These are phyloP conservation scores for Phalacrocorax brasilianus DNA, from an alignment of 2,113 vertebrate genomes.

Conservation along the genomic window DNA sequence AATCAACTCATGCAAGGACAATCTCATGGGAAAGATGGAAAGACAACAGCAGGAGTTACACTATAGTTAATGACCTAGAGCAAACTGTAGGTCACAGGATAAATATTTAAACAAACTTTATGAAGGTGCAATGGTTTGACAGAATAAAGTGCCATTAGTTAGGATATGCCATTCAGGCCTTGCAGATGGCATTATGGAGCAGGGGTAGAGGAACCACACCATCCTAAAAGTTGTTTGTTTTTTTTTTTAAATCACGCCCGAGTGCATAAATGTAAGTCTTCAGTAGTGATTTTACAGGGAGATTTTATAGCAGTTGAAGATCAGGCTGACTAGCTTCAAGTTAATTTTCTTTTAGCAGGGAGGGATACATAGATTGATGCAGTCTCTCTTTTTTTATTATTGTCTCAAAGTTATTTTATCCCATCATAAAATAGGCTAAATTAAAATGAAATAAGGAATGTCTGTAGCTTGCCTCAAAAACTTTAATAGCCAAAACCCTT, in stretches of 20 bases:
- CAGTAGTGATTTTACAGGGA: not conserved
- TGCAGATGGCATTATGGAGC: not conserved
- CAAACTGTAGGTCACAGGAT: not conserved
- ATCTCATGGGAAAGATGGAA: constrained; percentile 32
- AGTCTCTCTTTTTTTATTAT: not conserved
- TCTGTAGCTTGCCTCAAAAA: not conserved
- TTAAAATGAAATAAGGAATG: not conserved
- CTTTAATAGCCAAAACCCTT: not conserved
- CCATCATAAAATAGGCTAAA: not conserved
- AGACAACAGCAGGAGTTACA: not conserved
- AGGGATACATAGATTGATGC: not conserved
- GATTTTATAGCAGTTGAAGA: not conserved
- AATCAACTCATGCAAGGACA: constrained; percentile 44
- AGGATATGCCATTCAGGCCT: not conserved
- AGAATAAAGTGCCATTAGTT: not conserved
- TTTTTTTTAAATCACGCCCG: no score
- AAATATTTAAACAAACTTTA: constrained; percentile 15
- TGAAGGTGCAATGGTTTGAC: not conserved
- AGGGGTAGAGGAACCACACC: not conserved
- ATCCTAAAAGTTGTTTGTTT: not conserved
- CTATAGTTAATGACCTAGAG: not conserved
- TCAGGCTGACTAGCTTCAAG: not conserved
- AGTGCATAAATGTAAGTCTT: not conserved
- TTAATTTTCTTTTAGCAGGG: not conserved
- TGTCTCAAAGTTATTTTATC: not conserved